phyloP scores from a whole-genome alignment of 92 coral and sea anemone genomes.

The Nematostella vectensis region DNA sequence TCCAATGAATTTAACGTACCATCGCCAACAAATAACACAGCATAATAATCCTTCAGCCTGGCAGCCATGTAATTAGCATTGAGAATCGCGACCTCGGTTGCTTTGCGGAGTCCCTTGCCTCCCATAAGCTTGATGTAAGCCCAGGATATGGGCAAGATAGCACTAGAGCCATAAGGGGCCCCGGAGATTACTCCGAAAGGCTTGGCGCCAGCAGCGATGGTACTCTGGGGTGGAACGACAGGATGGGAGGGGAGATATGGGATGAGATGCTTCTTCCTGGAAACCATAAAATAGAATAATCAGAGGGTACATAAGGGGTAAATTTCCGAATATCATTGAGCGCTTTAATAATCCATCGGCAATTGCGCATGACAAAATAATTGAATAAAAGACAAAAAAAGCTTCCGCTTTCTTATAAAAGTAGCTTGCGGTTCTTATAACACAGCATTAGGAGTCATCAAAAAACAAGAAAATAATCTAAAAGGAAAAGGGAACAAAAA shows the following conservation, averaged over 20 bases:
- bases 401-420: too few species aligned
- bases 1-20: constrained; percentile 34
- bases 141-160: constrained; percentile 92
- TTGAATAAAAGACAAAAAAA: too few species aligned
- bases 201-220: constrained; percentile 57
- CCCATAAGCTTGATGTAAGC: constrained; percentile 98
- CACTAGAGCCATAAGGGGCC: constrained; percentile 97
- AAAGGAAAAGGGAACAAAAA: too few species aligned
- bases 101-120: constrained; percentile 78
- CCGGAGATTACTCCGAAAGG: constrained; percentile 94
- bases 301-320: not conserved
- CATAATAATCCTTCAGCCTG: constrained; percentile 72
- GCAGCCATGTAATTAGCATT: constrained; percentile 99
- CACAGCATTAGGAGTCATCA: too few species aligned
- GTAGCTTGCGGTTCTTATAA: too few species aligned
- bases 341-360: too few species aligned
- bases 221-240: constrained; percentile 65
- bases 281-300: not conserved
- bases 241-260: constrained; percentile 98
- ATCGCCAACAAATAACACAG: constrained; percentile 81
- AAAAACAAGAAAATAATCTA: too few species aligned
- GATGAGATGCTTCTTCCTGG: constrained; percentile 84
- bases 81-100: constrained; percentile 86
- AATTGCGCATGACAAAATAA: too few species aligned
- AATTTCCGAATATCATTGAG: too few species aligned